Evolutionary conservation across 1,140 invertebrate species (phyloP), one percentile per base, ranked within the genome.

Genomic region (Ceratina calcarata): DNA sequence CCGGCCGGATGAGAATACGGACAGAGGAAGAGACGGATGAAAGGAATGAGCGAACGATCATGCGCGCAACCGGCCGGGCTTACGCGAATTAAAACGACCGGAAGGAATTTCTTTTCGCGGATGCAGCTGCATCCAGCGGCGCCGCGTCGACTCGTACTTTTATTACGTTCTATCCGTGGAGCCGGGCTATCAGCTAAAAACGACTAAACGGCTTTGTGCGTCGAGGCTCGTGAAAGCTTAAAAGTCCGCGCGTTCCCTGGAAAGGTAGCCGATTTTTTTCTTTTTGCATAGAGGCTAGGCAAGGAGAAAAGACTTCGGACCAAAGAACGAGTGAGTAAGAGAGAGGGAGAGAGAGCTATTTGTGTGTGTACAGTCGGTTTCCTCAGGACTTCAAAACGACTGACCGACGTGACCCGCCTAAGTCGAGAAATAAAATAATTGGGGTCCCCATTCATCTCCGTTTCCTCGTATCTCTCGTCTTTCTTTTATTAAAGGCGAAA

Each of bases 51-150:
- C 27, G 58, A 20, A 16, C 32, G 12, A 24, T 32, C 18, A 22
- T 20, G n/a, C 74, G 66, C 37, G 2, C 32, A 37, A 37, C 32
- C 32, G 32, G 32, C 18, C 53, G 53, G 53, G 53, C 12, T 78
- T 70, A 71, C 76, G 68, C 76, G 76, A 78, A 78, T 78, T 78
- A 78, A 78, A 78, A 78, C 76, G 76, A 72, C 49, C 58, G 76
- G 76, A 72, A 64, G 76, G 68, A 72, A 78, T 78, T 78, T 72
- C 76, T 78, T 78, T 78, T 64, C 68, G 49, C 68, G 68, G 32
- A 55, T 72, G 60, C 68, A 71, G 58, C 60, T 70, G 66, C 66
- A 70, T 61, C 45, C 76, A 64, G 4, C 76, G 58, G 12, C 49
- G 58, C n/a, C 67, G 57, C 8, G 55, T 60, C 51, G 60, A 64